These are phyloP conservation scores for Styela clava DNA, from an alignment of 23 tunicate species.

Conservation along the genomic window DNA sequence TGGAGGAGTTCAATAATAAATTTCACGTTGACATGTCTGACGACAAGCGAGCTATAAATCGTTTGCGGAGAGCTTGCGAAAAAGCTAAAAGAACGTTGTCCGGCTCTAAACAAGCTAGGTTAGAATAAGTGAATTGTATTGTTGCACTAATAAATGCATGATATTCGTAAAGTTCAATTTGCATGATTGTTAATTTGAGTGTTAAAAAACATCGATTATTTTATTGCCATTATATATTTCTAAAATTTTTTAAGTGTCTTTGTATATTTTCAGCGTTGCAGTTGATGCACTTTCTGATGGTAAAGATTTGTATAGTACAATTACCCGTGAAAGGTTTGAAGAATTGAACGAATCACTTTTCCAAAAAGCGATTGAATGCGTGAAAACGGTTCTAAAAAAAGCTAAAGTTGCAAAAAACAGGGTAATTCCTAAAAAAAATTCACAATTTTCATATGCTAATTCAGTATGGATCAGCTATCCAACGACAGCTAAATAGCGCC, in stretches of 20 bases:
- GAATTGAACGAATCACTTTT: neutral
- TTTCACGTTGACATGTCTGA: constrained; percentile 59
- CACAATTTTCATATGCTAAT: no score
- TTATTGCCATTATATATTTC: no score
- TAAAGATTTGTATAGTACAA: neutral
- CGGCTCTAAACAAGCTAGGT: constrained; percentile 68
- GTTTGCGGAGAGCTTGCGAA: constrained; percentile 82
- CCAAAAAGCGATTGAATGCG: neutral
- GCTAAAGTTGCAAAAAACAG: neutral
- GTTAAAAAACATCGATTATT: no score
- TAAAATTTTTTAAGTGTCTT: no score
- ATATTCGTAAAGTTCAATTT: no score
- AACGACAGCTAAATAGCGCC: no score
- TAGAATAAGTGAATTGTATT: constrained; percentile 81
- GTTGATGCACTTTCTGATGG: neutral
- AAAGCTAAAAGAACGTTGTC: constrained; percentile 86
- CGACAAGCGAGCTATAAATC: constrained; percentile 75
- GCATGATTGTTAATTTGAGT: no score
- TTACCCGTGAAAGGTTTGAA: neutral
- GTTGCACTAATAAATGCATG: no score
- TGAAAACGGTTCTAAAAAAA: neutral
- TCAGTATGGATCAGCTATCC: no score
- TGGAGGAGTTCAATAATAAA: constrained; percentile 71
- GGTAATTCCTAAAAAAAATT: no score
- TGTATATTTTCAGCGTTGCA: neutral